Percentiles rank a stretch among this genome's conserved stretches.
Conservation (phyloP, 2,113 vertebrate genomes). For the Bujurquina vittata region DNA sequence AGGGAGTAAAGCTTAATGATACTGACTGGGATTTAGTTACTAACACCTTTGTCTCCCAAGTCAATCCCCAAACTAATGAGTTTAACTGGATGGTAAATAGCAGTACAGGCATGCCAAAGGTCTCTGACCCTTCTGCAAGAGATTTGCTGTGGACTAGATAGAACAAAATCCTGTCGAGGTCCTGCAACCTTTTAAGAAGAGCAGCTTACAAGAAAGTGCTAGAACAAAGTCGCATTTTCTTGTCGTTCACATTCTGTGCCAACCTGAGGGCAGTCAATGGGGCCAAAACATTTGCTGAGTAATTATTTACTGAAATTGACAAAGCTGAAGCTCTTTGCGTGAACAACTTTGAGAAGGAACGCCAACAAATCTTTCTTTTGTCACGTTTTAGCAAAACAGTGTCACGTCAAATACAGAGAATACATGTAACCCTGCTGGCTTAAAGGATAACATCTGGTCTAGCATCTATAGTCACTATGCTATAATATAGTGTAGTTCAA, state of each 20-base stretch:
- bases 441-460: conserved; percentile 36
- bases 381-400: conserved; percentile 2
- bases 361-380: background rate
- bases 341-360: background rate
- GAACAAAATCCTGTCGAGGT: background rate
- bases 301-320: background rate
- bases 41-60: background rate
- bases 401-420: background rate
- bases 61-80: conserved; percentile 15
- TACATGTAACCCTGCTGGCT: conserved; percentile 13
- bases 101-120: conserved; percentile 23
- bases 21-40: conserved; percentile 6
- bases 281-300: background rate
- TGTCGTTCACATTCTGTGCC: background rate
- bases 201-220: background rate
- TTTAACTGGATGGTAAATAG: conserved; percentile 31
- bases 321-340: background rate
- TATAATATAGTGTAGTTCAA: conserved; percentile 1
- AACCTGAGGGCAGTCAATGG: background rate
- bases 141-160: conserved; percentile 3
- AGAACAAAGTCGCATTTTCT: background rate
- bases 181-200: background rate
- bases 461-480: conserved; percentile 6
- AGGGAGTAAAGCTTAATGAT: conserved; percentile 2
- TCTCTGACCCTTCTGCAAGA: conserved; percentile 24